Evolutionary conservation across 1,140 invertebrate species (phyloP), one percentile per base, ranked within the genome.

Genomic region (Dinoponera quadriceps): DNA sequence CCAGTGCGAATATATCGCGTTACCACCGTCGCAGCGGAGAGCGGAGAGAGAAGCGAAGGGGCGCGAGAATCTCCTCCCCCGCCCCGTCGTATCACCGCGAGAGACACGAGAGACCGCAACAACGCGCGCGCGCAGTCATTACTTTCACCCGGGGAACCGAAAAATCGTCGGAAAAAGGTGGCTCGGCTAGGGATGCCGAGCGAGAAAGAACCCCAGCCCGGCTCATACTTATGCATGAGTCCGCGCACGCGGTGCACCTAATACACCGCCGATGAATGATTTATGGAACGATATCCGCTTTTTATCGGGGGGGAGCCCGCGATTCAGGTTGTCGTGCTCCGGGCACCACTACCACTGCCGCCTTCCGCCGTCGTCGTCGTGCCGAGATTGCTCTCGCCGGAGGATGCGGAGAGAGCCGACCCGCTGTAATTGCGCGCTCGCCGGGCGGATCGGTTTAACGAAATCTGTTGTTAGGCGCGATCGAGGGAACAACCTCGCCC

Each of bases 261-360:
- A 88, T 86, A 81, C 80, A 81, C 71, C 62, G 81, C 74, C 87
- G 25, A 89, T 86, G 84, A 84, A 89, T 89, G 88, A 89, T 89
- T 89, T 88, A 88, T 89, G 85, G 72, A 88, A 88, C 86, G 86
- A 82, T 89, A 88, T 88, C 84, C 82, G 80, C 71, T 87, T 86
- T 89, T 89, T 86, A 85, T 84, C 71, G 59, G 25, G 22, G n/a
- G 16, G 33, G 62, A 9, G 14, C 27, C 29, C 33, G 49, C 75
- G 75, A 84, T 86, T 25, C 84, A 84, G 65, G 65, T 82, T 89
- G 82, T 74, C 72, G 66, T 33, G 87, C 87, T 83, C 22, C 29
- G 49, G 54, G 83, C 86, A 78, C 18, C 69, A 74, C 38, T 11
- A 44, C 38, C 7, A 44, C 9, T 9, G 7, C 38, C 38, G 38